A percentile compares a stretch with the other conserved stretches of the same genome.
Conservation (phyloP, 2,888 invertebrate species). For the Dascillus cervinus region DNA sequence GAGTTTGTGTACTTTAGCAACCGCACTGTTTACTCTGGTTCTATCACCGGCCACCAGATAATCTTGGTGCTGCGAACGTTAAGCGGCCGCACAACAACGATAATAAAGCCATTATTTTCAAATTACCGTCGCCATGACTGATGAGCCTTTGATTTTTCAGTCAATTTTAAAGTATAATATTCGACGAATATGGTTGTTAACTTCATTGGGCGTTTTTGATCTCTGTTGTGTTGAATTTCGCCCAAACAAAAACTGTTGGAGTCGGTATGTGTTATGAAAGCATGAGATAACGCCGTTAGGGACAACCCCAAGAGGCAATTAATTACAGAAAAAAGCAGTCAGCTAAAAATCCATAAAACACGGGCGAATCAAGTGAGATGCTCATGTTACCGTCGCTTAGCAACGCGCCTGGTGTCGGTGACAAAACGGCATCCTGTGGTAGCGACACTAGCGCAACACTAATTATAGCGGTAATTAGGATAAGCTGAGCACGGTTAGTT, state of each 20-base stretch:
- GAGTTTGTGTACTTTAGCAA: conserved; percentile 12
- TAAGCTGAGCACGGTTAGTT: conserved; percentile 41
- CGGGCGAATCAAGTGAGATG: conserved; percentile 29
- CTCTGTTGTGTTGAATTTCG: no score
- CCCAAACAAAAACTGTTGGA: no score
- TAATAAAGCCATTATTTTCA: conserved; percentile 29
- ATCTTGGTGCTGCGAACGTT: conserved; percentile 22
- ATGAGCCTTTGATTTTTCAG: conserved; percentile 16
- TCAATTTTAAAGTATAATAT: neutral
- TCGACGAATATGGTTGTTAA: no score
- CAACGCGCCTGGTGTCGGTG: conserved; percentile 30
- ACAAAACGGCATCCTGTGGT: conserved; percentile 35
- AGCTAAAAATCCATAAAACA: conserved; percentile 37
- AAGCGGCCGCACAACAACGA: conserved; percentile 25
- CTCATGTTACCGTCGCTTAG: conserved; percentile 23
- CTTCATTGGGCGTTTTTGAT: no score
- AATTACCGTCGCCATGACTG: conserved; percentile 22
- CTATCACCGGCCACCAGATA: conserved; percentile 29
- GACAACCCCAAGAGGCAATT: conserved; percentile 14
- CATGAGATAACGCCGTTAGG: no score
- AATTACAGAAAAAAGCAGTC: conserved; percentile 25
- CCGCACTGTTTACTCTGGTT: conserved; percentile 25
- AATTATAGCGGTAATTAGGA: conserved; percentile 43
- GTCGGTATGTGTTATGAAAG: no score
- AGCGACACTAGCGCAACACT: conserved; percentile 34